Base-by-base conservation (phyloP, 30 jellyfish, hydroid and myxozoan genomes). In the Chironex yamaguchii region DNA sequence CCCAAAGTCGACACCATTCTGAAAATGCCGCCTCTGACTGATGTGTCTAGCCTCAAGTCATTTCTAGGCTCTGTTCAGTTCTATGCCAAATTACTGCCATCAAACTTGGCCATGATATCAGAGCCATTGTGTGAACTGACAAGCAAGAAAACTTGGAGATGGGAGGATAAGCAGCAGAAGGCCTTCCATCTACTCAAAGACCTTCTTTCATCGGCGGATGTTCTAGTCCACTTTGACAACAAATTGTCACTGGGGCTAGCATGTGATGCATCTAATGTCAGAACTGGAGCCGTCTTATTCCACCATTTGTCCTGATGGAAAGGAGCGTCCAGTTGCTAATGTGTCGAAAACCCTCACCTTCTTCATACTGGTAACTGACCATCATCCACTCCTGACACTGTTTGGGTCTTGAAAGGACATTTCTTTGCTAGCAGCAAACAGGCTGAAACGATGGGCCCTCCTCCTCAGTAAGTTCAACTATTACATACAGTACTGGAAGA, bases 391-490 rank as follows among this genome's bases (percentile, higher is more conserved):
- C 52, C 73, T 54, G 20, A 14, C 89, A 2, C 81, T 77, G 29
- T 77, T 77, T 63, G 81, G 67, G 21, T 66, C 83, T 3, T 50
- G 28, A 29, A 77, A 54, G 34, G 20, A 29, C 14, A 22, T 84
- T 14, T 62, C 88, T 25, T 21, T 54, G 6, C 42, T 77, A 3
- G 87, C 83, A 49, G 89, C 89, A 23, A 77, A 77, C 51, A 58
- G 88, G 27, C 31, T 52, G 12, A 64, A 62, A 54, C 52, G 88
- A 26, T 77, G 89, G 88, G 89, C 89, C n/a, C 81, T 32, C 52
- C 52, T 29, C 26, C 85, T 77, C 42, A 54, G 83, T 32, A 66
- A 77, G 26, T 77, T 21, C 33, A 26, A 77, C 14, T 22, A 54
- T 33, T 34, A 66, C 3, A 49, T 77, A n/a, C 84, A 77, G 70